A percentile compares a stretch with the other conserved stretches of the same genome.
phyloP scores from a whole-genome alignment of 2,888 invertebrate species.

The Polydrusus cervinus region DNA sequence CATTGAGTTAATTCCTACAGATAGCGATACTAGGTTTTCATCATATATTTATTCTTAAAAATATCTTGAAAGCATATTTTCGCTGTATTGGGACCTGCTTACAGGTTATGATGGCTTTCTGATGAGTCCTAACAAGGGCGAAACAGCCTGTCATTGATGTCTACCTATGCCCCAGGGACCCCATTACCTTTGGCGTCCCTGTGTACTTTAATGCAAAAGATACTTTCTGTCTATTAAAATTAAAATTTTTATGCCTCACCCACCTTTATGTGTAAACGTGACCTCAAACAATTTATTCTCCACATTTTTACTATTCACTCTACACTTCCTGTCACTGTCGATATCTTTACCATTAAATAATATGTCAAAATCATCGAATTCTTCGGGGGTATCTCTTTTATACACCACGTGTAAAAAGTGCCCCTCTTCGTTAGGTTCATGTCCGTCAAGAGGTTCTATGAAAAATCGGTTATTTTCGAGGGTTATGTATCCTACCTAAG shows the following conservation, averaged over 20 bases:
- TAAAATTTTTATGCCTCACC: not conserved
- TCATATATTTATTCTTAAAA: too few relatives aligned
- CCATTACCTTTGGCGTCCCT: too few relatives aligned
- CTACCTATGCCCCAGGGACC: too few relatives aligned
- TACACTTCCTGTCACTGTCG: constrained; percentile 12
- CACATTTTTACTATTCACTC: not conserved
- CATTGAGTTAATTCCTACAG: too few relatives aligned
- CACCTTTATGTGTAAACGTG: not conserved
- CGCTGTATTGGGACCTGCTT: too few relatives aligned
- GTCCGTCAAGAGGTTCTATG: constrained; percentile 36
- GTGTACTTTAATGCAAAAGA: too few relatives aligned
- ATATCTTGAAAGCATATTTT: too few relatives aligned
- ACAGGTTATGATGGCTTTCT: too few relatives aligned
- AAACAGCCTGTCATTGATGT: too few relatives aligned
- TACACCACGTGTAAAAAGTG: constrained; percentile 34
- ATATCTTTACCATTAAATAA: constrained; percentile 22
- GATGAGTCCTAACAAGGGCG: too few relatives aligned
- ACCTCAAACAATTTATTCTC: constrained; percentile 6
- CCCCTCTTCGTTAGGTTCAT: constrained; percentile 38
- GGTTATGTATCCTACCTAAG: constrained; percentile 28
- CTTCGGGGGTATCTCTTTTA: constrained; percentile 26
- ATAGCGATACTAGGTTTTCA: too few relatives aligned
- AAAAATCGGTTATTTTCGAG: constrained; percentile 2
- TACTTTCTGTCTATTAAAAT: too few relatives aligned
- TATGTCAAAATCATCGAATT: constrained; percentile 34